Base-by-base conservation (phyloP, 2,888 invertebrate species). In the Strigamia maritima region DNA sequence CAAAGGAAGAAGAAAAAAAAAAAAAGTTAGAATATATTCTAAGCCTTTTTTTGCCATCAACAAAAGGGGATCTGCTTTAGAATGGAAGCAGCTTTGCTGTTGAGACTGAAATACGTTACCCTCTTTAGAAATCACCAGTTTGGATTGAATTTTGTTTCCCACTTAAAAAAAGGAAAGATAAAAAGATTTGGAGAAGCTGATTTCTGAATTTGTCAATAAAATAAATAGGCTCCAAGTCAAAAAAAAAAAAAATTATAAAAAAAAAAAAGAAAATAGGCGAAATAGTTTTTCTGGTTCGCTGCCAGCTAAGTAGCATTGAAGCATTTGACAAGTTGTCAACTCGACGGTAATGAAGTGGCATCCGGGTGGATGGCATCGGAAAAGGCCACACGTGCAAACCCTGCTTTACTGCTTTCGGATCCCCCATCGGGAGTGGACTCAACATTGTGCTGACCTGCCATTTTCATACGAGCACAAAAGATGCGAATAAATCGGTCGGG, bases 311-410 rank as follows among this genome's bases (percentile, higher is more conserved):
- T 60, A 24, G 19, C 60, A 22, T 60, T 6, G 60, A 60, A 60
- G 60, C 60, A 24, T 60, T 60, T 60, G 60, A 60, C 60, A 60
- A n/a, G 60, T 60, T 60, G 60, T 60, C 60, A 60, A 60, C 60
- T 60, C 7, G 60, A 60, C 60, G 60, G 60, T 60, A 60, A 60
- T 60, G 60, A 60, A 60, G 60, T 60, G 60, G 60, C 60, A 22
- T 60, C 60, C 49, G 49, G 49, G 49, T 49, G 49, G 49, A 49
- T 49, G 49, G 49, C 49, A 49, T 49, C 19, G 49, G 49, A 49
- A 49, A n/a, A 35, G 49, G 49, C 49, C 60, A 60, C 60, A 60
- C 60, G 60, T 60, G 60, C 60, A 12, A 60, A 60, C 24, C 24
- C 60, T 60, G 22, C 60, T 60, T 60, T 60, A 60, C 60, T 19